These are phyloP conservation scores for Crocidura indochinensis DNA, from an alignment of 2,797 vertebrate species.

Conservation along the genomic window DNA sequence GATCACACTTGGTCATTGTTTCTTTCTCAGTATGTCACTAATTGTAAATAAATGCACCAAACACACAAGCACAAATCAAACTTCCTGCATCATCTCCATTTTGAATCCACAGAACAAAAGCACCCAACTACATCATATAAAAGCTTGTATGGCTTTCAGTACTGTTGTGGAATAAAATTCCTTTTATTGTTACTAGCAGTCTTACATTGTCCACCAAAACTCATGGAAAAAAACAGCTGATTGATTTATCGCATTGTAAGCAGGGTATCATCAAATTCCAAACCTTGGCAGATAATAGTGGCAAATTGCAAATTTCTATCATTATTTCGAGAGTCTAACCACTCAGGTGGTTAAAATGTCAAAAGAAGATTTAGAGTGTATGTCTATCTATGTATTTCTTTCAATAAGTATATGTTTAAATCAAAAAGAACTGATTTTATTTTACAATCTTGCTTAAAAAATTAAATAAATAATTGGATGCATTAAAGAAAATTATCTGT, in stretches of 20 bases:
- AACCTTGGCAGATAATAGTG: not conserved
- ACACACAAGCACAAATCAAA: not conserved
- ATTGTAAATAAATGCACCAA: not conserved
- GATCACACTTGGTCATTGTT: no score
- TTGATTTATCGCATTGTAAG: not conserved
- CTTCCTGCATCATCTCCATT: not conserved
- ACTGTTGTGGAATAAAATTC: not conserved
- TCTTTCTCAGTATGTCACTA: not conserved
- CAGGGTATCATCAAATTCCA: not conserved
- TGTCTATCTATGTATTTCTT: not conserved
- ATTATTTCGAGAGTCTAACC: not conserved
- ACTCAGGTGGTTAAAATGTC: not conserved
- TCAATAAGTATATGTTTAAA: slow-evolving; percentile 12
- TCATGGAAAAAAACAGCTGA: not conserved
- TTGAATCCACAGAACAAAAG: not conserved
- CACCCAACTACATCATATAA: not conserved
- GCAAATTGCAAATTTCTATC: slow-evolving; percentile 15
- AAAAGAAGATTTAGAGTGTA: not conserved
- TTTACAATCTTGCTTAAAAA: not conserved
- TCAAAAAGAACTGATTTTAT: slow-evolving; percentile 17
- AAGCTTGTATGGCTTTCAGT: not conserved
- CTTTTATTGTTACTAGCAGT: not conserved
- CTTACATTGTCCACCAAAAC: slow-evolving; percentile 15
- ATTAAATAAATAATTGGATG: not conserved
- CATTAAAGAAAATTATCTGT: not conserved